Base-by-base conservation (phyloP, 2,113 vertebrate species). In the Pterocles gutturalis region DNA sequence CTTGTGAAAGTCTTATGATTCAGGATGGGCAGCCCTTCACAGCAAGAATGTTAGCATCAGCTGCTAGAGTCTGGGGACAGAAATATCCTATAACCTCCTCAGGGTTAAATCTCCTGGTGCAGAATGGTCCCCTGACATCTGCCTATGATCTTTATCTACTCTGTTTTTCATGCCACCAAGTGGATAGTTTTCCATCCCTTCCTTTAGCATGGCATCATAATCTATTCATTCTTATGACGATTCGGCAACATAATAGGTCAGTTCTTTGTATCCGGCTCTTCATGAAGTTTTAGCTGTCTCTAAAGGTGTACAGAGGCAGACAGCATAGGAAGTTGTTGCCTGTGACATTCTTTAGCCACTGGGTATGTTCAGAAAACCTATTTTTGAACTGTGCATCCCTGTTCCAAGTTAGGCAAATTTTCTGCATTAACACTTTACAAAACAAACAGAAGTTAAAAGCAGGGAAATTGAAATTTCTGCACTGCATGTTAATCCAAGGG, bases 111-210 rank as follows among this genome's bases (percentile, higher is more conserved):
- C 17, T 65, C 29, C 24, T 28, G 5, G 21, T 48, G n/a, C 53
- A 67, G 58, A 57, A 81, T 26, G 10, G 28, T 51, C 33, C 48
- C 9, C 13, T 57, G 54, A 36, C 43, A 43, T 88, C 61, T 64
- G 73, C 13, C 17, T 41, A 51, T 71, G 60, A 82, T 31, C 43
- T 72, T 53, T 31, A 28, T 8, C 36, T n/a, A 38, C 29, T 20
- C 33, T 0, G 1, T 25, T 80, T 91, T 81, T 29, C 45, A 45
- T 1, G 4, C 14, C 3, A 2, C 20, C 29, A n/a, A 10, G 25
- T 9, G 33, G 33, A 19, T 43, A 54, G 46, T 26, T 62, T 58
- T 54, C 58, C 43, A 72, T 41, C 43, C n/a, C n/a, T 69, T 90
- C n/a, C 33, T 57, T 55, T 73, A 46, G 11, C 45, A n/a, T 17